Percentiles rank a stretch among this genome's conserved stretches.
These are phyloP conservation scores for Melipona quadrifasciata DNA, from an alignment of 1,140 invertebrate species.

Conservation along the genomic window DNA sequence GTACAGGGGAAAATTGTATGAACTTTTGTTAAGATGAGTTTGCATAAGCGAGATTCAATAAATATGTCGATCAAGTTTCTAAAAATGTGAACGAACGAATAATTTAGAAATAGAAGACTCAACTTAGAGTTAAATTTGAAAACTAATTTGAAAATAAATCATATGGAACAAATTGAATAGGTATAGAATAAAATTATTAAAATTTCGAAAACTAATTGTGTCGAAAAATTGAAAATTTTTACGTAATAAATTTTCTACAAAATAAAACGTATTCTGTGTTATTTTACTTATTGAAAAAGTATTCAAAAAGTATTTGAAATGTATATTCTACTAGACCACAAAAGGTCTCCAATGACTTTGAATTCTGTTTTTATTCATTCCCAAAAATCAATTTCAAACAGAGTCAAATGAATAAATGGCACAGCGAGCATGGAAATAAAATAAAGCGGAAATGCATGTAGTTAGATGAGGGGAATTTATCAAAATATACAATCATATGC, in stretches of 20 bases:
- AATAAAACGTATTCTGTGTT: neutral
- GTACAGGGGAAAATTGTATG: too few species aligned
- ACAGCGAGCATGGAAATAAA: neutral
- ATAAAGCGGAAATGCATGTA: neutral
- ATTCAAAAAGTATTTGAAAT: neutral
- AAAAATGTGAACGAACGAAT: neutral
- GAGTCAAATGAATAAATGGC: neutral
- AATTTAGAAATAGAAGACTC: neutral
- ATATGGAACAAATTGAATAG: too few species aligned
- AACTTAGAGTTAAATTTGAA: neutral
- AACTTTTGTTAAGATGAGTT: too few species aligned
- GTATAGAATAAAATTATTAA: too few species aligned
- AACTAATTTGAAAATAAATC: neutral
- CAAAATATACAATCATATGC: conserved; percentile 10
- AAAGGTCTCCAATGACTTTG: neutral
- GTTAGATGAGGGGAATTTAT: neutral
- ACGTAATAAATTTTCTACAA: too few species aligned
- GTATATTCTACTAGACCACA: too few species aligned
- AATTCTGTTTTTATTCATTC: neutral
- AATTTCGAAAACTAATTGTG: neutral
- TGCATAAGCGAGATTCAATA: too few species aligned
- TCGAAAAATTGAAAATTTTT: neutral
- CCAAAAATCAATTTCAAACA: conserved; percentile 1
- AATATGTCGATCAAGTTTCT: too few species aligned
- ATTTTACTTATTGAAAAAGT: neutral